Evolutionary conservation across 2,888 invertebrate genomes (phyloP), one percentile per base, ranked within the genome.

Genomic region (Asteroscopus sphinx): DNA sequence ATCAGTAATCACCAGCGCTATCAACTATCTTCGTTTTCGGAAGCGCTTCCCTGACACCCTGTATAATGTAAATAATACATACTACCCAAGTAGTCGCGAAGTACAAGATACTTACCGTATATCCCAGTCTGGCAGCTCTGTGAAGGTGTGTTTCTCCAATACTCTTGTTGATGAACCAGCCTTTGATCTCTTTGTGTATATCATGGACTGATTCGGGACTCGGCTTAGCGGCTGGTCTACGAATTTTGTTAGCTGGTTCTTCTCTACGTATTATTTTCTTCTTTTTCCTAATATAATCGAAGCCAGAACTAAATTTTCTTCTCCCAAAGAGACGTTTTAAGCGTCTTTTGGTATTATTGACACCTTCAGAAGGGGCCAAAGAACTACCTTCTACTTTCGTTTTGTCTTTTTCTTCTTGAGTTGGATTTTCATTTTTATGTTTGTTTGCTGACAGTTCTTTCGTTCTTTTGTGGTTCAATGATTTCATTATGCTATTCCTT

Each of bases 131-230:
- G 1, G 99, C 98, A 40, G 99, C 98, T 78, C 98, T 95, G 86
- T 99, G 99, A 46, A 99, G 95, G 77, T 98, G 96, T 0, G 98
- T 99, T 90, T 99, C 99, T 6, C 99, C 99, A 30, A 98, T 96
- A 46, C 98, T 98, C 87, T 99, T 99, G 88, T 98, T 99, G 49
- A 99, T 96, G 63, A 98, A 98, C 97, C 98, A 98, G 69, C 97
- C 96, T 85, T 98, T 97, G 62, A 98, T 97, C 89, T 98, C 98
- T 76, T 96, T 96, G 68, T 96, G 96, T 49, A 98, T 97, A 85
- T 98, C 98, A 75, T 96, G 96, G 9, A 96, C 95, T 21, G 96
- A 96, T 81, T 96, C 96, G 0, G 96, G 96, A 74, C 92, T 96
- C 13, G 96, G 95, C 74, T 93, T 93, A 1, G 90, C 85, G 15